Evolutionary conservation across 1,140 invertebrate genomes (phyloP).

Genomic region (Panulirus ornatus): DNA sequence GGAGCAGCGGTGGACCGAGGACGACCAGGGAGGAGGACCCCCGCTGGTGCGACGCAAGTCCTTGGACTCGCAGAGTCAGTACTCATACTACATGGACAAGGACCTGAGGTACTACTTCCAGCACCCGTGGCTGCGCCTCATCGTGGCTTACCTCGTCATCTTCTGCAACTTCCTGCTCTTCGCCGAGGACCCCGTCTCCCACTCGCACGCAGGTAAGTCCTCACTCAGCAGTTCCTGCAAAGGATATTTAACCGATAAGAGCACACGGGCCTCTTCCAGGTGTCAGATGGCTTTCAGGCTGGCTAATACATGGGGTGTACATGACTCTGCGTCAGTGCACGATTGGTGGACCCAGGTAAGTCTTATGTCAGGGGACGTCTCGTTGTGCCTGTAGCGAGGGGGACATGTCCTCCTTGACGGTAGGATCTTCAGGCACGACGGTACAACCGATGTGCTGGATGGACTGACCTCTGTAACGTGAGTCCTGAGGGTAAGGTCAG

Average conservation of each 20-base stretch:
- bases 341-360: too few species aligned
- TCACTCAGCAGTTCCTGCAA: too few species aligned
- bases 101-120: slow-evolving; percentile 82
- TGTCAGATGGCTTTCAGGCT: too few species aligned
- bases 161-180: slow-evolving; percentile 82
- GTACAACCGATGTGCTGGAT: too few species aligned
- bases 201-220: slow-evolving; percentile 79
- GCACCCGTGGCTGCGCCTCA: slow-evolving; percentile 81
- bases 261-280: background rate
- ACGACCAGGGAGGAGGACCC: slow-evolving; percentile 52
- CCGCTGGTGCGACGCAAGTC: slow-evolving; percentile 71
- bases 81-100: slow-evolving; percentile 79
- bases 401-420: too few species aligned
- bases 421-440: too few species aligned
- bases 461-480: too few species aligned
- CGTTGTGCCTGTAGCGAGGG: too few species aligned
- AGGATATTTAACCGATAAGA: background rate
- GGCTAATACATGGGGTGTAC: background rate
- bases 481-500: too few species aligned
- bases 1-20: slow-evolving; percentile 64
- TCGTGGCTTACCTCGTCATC: slow-evolving; percentile 81
- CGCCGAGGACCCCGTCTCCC: slow-evolving; percentile 82
- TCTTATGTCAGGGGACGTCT: too few species aligned
- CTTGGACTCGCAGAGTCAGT: slow-evolving; percentile 76
- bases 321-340: too few species aligned